These are phyloP conservation scores for Hirundichthys speculiger DNA, from an alignment of 2,113 vertebrate genomes.

Conservation along the genomic window DNA sequence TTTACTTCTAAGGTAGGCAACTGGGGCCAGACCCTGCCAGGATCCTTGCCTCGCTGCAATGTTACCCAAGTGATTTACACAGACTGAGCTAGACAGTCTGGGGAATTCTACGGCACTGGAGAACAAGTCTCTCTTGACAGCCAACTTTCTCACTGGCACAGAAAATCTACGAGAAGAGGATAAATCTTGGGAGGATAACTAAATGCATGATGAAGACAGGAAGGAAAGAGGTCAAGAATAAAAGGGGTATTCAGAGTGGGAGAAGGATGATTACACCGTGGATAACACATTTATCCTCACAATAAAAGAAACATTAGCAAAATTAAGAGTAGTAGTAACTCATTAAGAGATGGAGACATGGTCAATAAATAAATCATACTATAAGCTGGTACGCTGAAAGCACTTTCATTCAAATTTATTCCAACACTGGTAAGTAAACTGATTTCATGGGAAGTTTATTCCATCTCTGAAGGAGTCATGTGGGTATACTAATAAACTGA, in stretches of 20 bases:
- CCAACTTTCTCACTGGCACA: slow-evolving; percentile 55
- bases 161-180: slow-evolving; percentile 53
- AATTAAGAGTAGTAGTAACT: slow-evolving; percentile 28
- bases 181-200: slow-evolving; percentile 58
- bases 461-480: slow-evolving; percentile 6
- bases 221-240: slow-evolving; percentile 3
- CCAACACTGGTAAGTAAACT: slow-evolving; percentile 15
- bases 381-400: slow-evolving; percentile 42
- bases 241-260: not conserved
- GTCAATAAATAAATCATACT: slow-evolving; percentile 48
- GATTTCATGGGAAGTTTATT: slow-evolving; percentile 19
- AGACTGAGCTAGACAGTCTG: slow-evolving; percentile 50
- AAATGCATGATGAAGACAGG: slow-evolving; percentile 44
- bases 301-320: slow-evolving; percentile 11
- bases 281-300: slow-evolving; percentile 52
- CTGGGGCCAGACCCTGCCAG: slow-evolving; percentile 30
- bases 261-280: slow-evolving; percentile 10
- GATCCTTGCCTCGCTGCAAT: slow-evolving; percentile 47
- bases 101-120: slow-evolving; percentile 54
- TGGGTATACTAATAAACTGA: slow-evolving; percentile 16
- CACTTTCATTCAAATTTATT: slow-evolving; percentile 10
- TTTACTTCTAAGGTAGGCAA: slow-evolving; percentile 41
- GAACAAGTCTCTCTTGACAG: slow-evolving; percentile 63
- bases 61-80: slow-evolving; percentile 61
- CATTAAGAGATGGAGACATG: slow-evolving; percentile 37